Base-by-base conservation (phyloP, 2,797 vertebrate genomes). In the Hydrophis major region DNA sequence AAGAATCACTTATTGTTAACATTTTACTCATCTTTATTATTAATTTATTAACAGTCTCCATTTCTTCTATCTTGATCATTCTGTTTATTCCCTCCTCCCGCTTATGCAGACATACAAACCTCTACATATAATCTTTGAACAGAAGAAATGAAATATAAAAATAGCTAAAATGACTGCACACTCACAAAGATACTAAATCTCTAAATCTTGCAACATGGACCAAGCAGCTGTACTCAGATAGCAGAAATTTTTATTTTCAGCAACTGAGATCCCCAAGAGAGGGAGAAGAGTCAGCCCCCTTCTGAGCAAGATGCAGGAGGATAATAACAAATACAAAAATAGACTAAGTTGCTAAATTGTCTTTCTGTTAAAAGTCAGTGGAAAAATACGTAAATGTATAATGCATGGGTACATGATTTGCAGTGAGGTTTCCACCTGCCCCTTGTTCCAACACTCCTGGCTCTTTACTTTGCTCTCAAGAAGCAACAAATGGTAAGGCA, bases 131-230 rank as follows among this genome's bases (percentile, higher is more conserved):
- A 57, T 57, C 32, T 88, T 59, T 37, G 16, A 59, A 59, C 22
- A 88, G 32, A 88, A 57, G 4, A 53, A 47, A 88, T 88, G 4
- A 88, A 25, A 88, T 42, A 42, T 25, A 60, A 42, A 12, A 88
- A 37, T 32, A 95, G 90, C 95, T 96, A 95, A 94, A 96, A 90
- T 32, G 92, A 95, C 10, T 47, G 20, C 78, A 12, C 16, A 28
- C 37, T 37, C 14, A 50, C 4, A 55, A 37, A 88, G 47, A 50
- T 42, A n/a, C 27, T 25, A 47, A 83, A 25, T 5, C 37, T 20
- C 37, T 78, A 78, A 42, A 32, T 42, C 74, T 56, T 78, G n/a
- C 32, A 32, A 37, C 28, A 56, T 12, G 53, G 59, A 66, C 60
- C 42, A 53, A 89, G 27, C 25, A n/a, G 27, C 6, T 42, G 37